Evolutionary conservation across 2,113 vertebrate species (phyloP), one percentile per base, ranked within the genome.

Genomic region (Cynocephalus volans): DNA sequence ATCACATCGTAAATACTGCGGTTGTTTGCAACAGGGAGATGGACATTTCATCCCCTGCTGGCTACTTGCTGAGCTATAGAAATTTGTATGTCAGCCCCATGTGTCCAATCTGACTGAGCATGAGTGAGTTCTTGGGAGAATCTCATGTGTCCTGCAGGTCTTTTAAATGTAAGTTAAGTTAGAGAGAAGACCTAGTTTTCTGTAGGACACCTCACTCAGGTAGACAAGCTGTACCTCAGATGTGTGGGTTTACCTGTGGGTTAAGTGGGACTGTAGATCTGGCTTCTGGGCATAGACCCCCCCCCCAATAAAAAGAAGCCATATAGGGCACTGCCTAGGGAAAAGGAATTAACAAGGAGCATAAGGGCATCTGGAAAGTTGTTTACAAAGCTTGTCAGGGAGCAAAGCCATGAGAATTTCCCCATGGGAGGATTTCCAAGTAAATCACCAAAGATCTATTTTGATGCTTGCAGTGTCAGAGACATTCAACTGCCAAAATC

Each of bases 131-230:
- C 17, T 18, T 21, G 13, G 2, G 54, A 64, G 50, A 79, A 52
- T 93, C 11, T 88, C 10, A 41, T 14, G 8, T 28, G 33, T 62
- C 8, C 24, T 2, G 8, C 83, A 87, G 28, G 48, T 45, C 17
- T 64, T 84, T 75, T 64, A n/a, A 79, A 24, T 36, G 10, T 41
- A 79, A 77, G 26, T 48, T 45, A 79, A 56, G 52, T 76, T 77
- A 77, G 3, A 6, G n/a, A 80, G 6, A 60, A 58, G 3, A 3
- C 3, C 36, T 72, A 2, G 3, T 2, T 65, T 6, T 4, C 31
- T 80, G 24, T 48, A 82, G 45, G 14, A 85, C 9, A 77, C 21
- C 5, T 58, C 45, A 52, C 2, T 72, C 79, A 24, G 18, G 19
- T 64, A n/a, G 24, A 50, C 6, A 84, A 81, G 36, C 33, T 31